Base-by-base conservation (phyloP, 2,797 vertebrate genomes). In the Falco concolor region DNA sequence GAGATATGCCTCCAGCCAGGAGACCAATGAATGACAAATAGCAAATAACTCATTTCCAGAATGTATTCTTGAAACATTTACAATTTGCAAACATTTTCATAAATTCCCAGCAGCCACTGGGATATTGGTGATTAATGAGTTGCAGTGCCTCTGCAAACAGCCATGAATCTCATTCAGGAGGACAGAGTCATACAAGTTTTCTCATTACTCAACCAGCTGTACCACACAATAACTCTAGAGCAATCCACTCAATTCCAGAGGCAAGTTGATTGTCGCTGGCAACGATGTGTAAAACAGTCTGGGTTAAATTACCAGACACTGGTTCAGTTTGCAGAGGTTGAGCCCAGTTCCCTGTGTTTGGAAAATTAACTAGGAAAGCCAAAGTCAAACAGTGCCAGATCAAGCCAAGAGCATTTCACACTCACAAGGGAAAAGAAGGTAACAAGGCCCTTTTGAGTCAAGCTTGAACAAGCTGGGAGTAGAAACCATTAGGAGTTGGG, bases 61-160 rank as follows among this genome's bases (percentile, higher is more conserved):
- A 83, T n/a, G 45, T 44, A 72, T 61, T 67, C 65, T 76, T 72
- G 56, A 88, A 90, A 73, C 73, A 87, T 92, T 91, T 90, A 82
- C 70, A 81, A 91, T 85, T 95, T 83, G 65, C 85, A 93, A 91
- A 64, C 44, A 92, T 94, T 90, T 95, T 84, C 80, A 90, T 90
- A 87, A 90, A 69, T 96, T 90, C 83, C 84, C 73, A 87, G 50
- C 38, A 95, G 32, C 52, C 83, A 61, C 9, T 83, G 38, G 83
- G 65, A 73, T 84, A 65, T 40, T 69, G 21, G 67, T 87, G 68
- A 93, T 52, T 80, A 95, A 87, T 8, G 18, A 94, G 40, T 73
- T 79, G 65, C n/a, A 50, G 16, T 54, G 44, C 21, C 23, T 82
- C 57, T 27, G 5, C 9, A 3, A 83, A 93, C 12, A 87, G 49